Evolutionary conservation across 35 echinoderm and acorn worm species (phyloP).

Genomic region (Stichopus chloronotus): DNA sequence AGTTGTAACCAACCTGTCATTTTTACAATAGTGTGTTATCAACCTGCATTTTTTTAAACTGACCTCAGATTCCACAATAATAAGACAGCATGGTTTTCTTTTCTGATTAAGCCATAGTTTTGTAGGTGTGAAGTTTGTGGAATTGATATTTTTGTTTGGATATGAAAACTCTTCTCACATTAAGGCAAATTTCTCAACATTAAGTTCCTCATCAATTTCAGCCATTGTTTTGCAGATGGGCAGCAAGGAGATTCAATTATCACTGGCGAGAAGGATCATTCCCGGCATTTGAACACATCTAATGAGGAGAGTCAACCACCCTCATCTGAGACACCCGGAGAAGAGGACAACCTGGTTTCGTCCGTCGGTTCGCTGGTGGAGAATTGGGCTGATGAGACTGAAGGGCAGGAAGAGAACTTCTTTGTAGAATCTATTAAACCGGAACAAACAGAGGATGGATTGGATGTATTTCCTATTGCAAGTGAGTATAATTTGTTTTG

Average conservation of each 20-base stretch:
- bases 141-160: no score
- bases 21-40: no score
- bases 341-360: background rate
- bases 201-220: background rate
- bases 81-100: no score
- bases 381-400: background rate
- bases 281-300: background rate
- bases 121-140: no score
- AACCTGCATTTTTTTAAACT: no score
- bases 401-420: background rate
- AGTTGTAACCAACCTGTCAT: no score
- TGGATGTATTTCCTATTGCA: background rate
- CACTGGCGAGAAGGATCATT: background rate
- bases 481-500: background rate
- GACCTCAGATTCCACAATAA: no score
- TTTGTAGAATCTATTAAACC: background rate
- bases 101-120: no score
- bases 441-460: background rate
- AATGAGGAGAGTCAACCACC: background rate
- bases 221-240: background rate
- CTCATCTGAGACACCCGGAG: background rate
- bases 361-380: background rate
- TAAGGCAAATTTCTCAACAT: no score
- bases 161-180: no score
- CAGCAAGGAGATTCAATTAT: background rate